Evolutionary conservation across 2,113 vertebrate genomes (phyloP), one percentile per base, ranked within the genome.

Genomic region (Poecile atricapillus): DNA sequence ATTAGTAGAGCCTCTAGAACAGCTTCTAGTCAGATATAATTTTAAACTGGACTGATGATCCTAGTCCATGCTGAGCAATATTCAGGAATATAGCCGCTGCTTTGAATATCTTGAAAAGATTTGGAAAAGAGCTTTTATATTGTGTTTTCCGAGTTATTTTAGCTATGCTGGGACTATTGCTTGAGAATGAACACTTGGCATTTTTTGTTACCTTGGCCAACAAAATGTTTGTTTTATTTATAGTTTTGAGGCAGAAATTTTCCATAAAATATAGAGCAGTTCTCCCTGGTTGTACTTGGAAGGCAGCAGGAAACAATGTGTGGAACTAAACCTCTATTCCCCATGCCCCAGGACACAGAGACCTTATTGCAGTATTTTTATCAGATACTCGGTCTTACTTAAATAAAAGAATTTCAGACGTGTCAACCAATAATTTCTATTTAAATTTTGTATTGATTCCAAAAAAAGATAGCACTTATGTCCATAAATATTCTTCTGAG

Each of bases 71-170:
- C 52, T 76, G 44, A 25, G 64, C 44, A 75, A 3, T 70, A 39
- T 35, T 82, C 0, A 0, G 75, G 27, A 68, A 35, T 83, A 23
- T 53, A 69, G 13, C 10, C 37, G 18, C 19, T 53, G 20, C n/a
- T 83, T 82, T 64, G 27, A 82, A 6, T 94, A 30, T 59, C 56
- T 47, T 67, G 14, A 35, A 65, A 77, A 67, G 27, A 68, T 22
- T 13, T 64, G 70, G 17, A 15, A 77, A 79, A 24, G 33, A 62
- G 5, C 18, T 71, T 92, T 78, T 5, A 4, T 82, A 5, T 41
- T 16, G 10, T 56, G 30, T 75, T 83, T 83, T 86, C 68, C 86
- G 5, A 5, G 3, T 50, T 30, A 46, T 67, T 88, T 53, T 85
- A 56, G 4, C 44, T 44, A 5, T 50, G 14, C 17, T 70, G 56